Evolutionary conservation across 1,140 invertebrate species (phyloP).

Genomic region (Drosophila dunni): DNA sequence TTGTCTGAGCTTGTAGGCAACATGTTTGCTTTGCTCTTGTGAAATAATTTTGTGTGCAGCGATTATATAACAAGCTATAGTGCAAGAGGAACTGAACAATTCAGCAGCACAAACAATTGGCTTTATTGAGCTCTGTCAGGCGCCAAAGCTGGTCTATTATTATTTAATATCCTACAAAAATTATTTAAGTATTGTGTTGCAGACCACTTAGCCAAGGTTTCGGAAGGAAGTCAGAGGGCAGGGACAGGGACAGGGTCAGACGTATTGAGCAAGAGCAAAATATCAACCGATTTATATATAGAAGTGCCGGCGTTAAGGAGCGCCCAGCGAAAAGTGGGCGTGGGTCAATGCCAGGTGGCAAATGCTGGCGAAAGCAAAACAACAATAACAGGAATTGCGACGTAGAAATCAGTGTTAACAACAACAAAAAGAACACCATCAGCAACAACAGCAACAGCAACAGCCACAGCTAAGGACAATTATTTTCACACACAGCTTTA

Average conservation of each 20-base stretch:
- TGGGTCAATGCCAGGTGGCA: conserved; percentile 34
- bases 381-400: conserved; percentile 49
- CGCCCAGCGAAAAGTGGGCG: conserved; percentile 7
- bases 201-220: conserved; percentile 29
- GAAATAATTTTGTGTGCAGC: conserved; percentile 12
- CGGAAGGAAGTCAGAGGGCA: conserved; percentile 54
- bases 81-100: neutral
- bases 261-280: conserved; percentile 26
- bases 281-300: conserved; percentile 64
- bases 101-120: conserved; percentile 8
- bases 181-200: conserved; percentile 61
- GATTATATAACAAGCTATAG: conserved; percentile 14
- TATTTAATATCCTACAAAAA: conserved; percentile 67
- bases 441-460: conserved; percentile 39
- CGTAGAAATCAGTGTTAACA: conserved; percentile 45
- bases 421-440: conserved; percentile 29
- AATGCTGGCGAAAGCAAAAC: neutral
- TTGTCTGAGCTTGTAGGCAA: conserved; percentile 33
- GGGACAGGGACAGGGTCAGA: conserved; percentile 53
- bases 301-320: conserved; percentile 49
- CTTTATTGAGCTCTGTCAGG: neutral
- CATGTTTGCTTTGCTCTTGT: conserved; percentile 5
- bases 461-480: conserved; percentile 53
- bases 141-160: conserved; percentile 38
- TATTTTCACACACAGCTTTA: conserved; percentile 71